Base-by-base conservation (phyloP, 2,888 invertebrate species). In the Acronicta alni region DNA sequence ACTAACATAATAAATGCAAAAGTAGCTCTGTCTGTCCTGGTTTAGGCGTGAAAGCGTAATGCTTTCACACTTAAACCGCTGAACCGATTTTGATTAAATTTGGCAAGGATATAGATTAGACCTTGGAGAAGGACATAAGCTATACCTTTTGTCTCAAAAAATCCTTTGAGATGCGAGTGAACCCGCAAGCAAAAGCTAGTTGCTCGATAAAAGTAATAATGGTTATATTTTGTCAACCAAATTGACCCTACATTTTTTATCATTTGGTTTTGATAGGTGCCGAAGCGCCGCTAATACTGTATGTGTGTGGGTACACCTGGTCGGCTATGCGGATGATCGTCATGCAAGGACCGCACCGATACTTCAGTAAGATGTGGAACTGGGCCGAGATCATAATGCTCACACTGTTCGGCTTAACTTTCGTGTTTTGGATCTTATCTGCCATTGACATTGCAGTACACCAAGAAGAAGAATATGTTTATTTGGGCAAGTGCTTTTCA, bases 321-420 rank as follows among this genome's bases (percentile, higher is more conserved):
- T 94, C 93, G 1, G 91, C 94, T 15, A 80, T 95, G 17, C 90
- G 96, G 71, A 93, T 95, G 88, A 93, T 95, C 66, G 86, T 95
- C 60, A 89, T 95, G 65, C 93, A 95, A 76, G 96, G 96, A 0
- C 94, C 95, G 0, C 85, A 79, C 14, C 89, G 95, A 56, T 96
- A 95, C 83, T 95, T 96, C 79, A 87, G 87, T 30, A 90, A 92
- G 45, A 86, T 95, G 71, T 96, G 96, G 95, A 96, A 96, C 83
- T 95, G 95, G 95, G 95, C 95, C 67, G 96, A 96, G 67, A 84
- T 95, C n/a, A 82, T 95, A 42, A 95, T 95, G 89, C 92, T 96
- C 53, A 69, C 87, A 2, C 85, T 96, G 12, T 96, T 96, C 75
- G 77, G 94, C 16, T 68, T 95, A n/a, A 95, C 96, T 2, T 96